Base-by-base conservation (phyloP, 2,888 invertebrate species). In the Allophyes oxyacanthae region DNA sequence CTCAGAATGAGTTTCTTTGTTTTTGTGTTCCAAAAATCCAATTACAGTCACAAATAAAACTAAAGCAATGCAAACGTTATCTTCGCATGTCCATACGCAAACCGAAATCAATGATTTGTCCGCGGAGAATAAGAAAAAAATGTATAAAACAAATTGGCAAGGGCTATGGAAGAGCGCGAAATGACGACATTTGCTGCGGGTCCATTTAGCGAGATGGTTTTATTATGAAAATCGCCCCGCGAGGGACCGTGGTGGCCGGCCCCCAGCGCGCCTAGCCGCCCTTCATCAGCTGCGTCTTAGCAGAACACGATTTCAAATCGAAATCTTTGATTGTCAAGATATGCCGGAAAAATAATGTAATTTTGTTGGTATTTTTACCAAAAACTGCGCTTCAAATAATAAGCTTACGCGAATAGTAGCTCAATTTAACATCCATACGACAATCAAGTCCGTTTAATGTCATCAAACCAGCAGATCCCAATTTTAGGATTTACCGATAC, bases 191-290 rank as follows among this genome's bases (percentile, higher is more conserved):
- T 83, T 78, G 81, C 77, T 79, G 73, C 66, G 84, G 84, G 84
- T 81, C 85, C 85, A 86, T 87, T 89, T 89, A 87, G 81, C 77
- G 77, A 76, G 84, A 89, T 87, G 86, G 86, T 86, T 88, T 88
- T 89, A 90, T 89, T 89, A 90, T 90, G 88, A 90, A 90, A 89
- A 90, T 88, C 78, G 83, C 72, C 56, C 75, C 83, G 67, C 78
- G 53, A 78, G 86, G 82, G 84, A 79, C 72, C 56, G 61, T 53
- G 33, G 49, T 61, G 59, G 64, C 50, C 42, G 50, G 30, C 43
- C 46, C 43, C 42, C 45, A 34, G 26, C 25, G 34, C 43, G 30
- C 34, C 15, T 14, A 20, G 34, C 6, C 38, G 28, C 44, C 38
- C 48, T 54, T 54, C 51, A 58, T 46, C 57, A 40, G 41, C 63